Evolutionary conservation across 2,888 invertebrate genomes (phyloP).

Genomic region (Agriotes lineatus): DNA sequence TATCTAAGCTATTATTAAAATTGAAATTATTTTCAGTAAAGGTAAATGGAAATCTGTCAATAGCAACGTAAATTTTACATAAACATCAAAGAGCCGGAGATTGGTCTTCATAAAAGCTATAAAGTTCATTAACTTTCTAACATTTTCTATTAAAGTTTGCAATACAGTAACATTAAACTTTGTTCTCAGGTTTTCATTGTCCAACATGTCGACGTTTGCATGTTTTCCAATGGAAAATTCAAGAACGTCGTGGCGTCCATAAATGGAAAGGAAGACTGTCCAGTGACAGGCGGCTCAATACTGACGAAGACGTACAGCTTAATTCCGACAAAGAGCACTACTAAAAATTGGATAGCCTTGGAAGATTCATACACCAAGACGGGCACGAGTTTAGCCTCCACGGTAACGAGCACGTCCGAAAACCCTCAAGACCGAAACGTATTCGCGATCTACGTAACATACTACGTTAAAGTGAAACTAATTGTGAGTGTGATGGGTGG

Average conservation of each 20-base stretch:
- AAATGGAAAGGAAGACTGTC: slow-evolving; percentile 74
- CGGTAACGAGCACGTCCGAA: slow-evolving; percentile 67
- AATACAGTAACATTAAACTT: too few relatives aligned
- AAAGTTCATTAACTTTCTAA: too few relatives aligned
- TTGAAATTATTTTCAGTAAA: too few relatives aligned
- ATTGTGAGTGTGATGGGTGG: slow-evolving; percentile 86
- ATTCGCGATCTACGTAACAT: slow-evolving; percentile 91
- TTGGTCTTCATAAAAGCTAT: too few relatives aligned
- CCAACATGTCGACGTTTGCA: slow-evolving; percentile 93
- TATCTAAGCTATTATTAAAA: too few relatives aligned
- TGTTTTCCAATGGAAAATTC: slow-evolving; percentile 95
- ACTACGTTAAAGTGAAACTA: slow-evolving; percentile 90
- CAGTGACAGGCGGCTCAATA: slow-evolving; percentile 75
- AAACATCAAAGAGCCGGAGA: too few relatives aligned
- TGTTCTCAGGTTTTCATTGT: slow-evolving; percentile 80
- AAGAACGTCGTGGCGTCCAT: slow-evolving; percentile 88
- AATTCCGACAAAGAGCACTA: slow-evolving; percentile 81
- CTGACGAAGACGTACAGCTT: slow-evolving; percentile 76
- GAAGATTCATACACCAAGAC: slow-evolving; percentile 85
- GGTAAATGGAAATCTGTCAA: too few relatives aligned
- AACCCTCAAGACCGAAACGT: slow-evolving; percentile 84
- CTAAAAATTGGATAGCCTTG: slow-evolving; percentile 93
- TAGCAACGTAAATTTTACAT: too few relatives aligned
- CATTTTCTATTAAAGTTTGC: too few relatives aligned
- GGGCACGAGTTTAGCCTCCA: slow-evolving; percentile 71